Conservation (phyloP, 2,797 vertebrate genomes). For the Cryptoblepharus egeriae region DNA sequence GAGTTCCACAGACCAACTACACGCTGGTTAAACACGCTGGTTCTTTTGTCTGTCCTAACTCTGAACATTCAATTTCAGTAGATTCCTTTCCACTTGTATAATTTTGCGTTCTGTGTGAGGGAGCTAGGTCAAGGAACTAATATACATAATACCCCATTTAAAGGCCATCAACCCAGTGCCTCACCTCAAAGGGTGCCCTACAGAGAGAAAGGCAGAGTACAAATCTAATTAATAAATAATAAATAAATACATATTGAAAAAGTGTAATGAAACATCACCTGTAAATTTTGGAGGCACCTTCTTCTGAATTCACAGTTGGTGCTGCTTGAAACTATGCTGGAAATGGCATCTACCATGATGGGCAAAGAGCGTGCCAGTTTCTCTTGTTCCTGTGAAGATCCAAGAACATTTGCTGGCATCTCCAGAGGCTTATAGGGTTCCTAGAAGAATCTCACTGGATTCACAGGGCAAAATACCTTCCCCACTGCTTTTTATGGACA, state of each 20-base stretch:
- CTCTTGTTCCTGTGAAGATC: conserved; percentile 53
- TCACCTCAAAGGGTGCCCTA: too few relatives aligned
- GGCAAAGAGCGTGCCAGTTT: conserved; percentile 55
- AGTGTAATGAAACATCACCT: conserved; percentile 46
- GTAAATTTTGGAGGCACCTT: conserved; percentile 59
- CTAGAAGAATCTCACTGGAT: too few relatives aligned
- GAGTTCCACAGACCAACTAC: too few relatives aligned
- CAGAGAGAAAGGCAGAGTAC: too few relatives aligned
- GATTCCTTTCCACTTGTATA: neutral
- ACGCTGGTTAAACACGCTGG: too few relatives aligned
- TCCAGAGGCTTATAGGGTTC: too few relatives aligned
- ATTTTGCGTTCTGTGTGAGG: neutral
- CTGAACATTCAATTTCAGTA: too few relatives aligned
- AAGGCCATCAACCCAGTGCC: too few relatives aligned
- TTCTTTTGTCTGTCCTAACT: too few relatives aligned
- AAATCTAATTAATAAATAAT: too few relatives aligned
- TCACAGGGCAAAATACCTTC: neutral
- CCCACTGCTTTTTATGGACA: neutral
- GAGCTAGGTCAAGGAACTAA: neutral
- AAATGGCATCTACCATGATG: conserved; percentile 64
- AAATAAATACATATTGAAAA: too few relatives aligned
- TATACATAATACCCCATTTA: neutral
- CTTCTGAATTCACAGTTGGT: conserved; percentile 62
- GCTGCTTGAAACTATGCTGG: conserved; percentile 63
- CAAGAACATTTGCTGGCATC: neutral